These are phyloP conservation scores for Conops quadrifasciatus DNA, from an alignment of 2,888 invertebrate species.

Conservation along the genomic window DNA sequence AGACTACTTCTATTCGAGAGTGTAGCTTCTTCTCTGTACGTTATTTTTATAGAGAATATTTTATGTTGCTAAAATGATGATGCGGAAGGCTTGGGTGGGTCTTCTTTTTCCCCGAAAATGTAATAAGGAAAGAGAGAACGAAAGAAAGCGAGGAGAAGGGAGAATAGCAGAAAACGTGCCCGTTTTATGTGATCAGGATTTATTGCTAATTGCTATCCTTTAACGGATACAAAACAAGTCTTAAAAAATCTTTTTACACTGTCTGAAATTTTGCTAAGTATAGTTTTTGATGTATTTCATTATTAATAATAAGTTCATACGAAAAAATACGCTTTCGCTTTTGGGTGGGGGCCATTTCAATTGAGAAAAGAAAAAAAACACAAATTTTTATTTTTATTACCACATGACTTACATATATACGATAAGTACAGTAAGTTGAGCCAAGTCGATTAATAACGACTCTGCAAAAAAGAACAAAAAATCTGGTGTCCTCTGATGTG, in stretches of 20 bases:
- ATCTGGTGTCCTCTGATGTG: too few relatives aligned
- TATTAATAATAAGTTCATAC: too few relatives aligned
- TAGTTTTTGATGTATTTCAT: not conserved
- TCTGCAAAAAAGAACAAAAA: too few relatives aligned
- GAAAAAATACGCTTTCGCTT: too few relatives aligned
- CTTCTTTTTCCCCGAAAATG: not conserved
- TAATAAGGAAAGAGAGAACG: not conserved
- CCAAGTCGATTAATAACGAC: too few relatives aligned
- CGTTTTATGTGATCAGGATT: slow-evolving; percentile 1
- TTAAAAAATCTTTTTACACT: not conserved
- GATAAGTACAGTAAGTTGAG: too few relatives aligned
- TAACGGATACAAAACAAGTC: not conserved
- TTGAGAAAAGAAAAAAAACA: too few relatives aligned
- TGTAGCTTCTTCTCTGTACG: not conserved
- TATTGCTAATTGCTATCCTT: not conserved
- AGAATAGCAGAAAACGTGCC: not conserved
- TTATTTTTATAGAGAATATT: not conserved
- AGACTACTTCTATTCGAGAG: not conserved
- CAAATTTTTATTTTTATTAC: too few relatives aligned
- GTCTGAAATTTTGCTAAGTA: not conserved
- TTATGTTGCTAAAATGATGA: not conserved
- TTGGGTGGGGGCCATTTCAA: too few relatives aligned
- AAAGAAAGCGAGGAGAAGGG: not conserved
- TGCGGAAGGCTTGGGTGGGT: not conserved
- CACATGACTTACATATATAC: too few relatives aligned